A percentile compares a stretch with the other conserved stretches of the same genome.
phyloP scores from a whole-genome alignment of 2,113 vertebrate genomes.

The Passer montanus region DNA sequence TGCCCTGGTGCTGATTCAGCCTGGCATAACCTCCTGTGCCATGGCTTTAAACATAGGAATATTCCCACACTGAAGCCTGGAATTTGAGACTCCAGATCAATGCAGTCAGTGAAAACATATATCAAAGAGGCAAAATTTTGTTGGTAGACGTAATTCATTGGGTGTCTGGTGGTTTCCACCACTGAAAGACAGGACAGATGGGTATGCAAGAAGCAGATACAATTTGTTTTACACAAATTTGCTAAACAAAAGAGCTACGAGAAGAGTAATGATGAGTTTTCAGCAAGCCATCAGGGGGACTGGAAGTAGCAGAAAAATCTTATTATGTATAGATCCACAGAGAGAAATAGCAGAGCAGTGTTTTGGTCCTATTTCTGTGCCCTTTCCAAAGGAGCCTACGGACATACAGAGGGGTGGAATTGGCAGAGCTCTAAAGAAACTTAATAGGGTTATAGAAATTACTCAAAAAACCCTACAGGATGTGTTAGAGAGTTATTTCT shows the following conservation, averaged over 20 bases:
- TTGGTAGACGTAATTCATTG: fast-evolving
- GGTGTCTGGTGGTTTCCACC: background rate
- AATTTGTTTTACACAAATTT: background rate
- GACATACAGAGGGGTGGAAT: background rate
- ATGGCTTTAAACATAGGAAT: background rate
- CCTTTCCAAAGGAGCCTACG: background rate
- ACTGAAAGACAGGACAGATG: background rate
- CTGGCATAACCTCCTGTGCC: fast-evolving
- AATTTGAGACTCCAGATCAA: background rate
- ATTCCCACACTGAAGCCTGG: fast-evolving
- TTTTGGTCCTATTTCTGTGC: background rate
- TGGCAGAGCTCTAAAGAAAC: background rate
- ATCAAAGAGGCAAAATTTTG: background rate
- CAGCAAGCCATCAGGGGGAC: background rate
- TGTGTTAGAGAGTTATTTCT: background rate
- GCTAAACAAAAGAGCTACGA: background rate
- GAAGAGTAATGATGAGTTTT: background rate
- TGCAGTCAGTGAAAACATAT: background rate
- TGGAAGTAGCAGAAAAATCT: background rate
- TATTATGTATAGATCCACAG: background rate
- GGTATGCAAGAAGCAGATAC: background rate
- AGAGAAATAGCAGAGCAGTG: background rate
- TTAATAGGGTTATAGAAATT: constrained; percentile 14
- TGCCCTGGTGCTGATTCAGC: background rate
- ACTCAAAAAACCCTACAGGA: background rate